A percentile compares a stretch with the other conserved stretches of the same genome.
Evolutionary conservation across 1,140 invertebrate genomes (phyloP).

Genomic region (Hyphantria cunea): DNA sequence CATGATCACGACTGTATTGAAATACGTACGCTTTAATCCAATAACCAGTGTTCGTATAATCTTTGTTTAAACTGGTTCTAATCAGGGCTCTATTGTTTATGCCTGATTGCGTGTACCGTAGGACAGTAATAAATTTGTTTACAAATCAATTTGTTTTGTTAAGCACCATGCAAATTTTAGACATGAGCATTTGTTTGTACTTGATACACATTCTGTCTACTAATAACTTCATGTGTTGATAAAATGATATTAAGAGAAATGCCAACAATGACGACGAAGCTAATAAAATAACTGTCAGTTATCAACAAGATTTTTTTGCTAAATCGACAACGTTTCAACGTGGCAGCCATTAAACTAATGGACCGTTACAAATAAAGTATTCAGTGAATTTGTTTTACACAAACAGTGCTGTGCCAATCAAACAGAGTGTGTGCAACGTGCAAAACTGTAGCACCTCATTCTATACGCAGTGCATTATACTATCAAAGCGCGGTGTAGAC

Average conservation of each 20-base stretch:
- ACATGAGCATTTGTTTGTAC: too few relatives aligned
- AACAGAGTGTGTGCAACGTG: conserved; percentile 32
- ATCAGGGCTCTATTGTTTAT: conserved; percentile 1
- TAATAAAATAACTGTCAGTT: too few relatives aligned
- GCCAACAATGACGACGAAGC: too few relatives aligned
- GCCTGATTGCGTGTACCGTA: not conserved
- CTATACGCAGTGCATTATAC: too few relatives aligned
- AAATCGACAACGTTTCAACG: not conserved
- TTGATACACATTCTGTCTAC: too few relatives aligned
- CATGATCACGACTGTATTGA: not conserved
- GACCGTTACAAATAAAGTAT: conserved; percentile 30
- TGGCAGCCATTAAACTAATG: conserved; percentile 21
- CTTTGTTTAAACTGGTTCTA: conserved; percentile 14
- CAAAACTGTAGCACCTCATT: not conserved
- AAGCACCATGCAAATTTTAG: too few relatives aligned
- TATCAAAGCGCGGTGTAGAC: too few relatives aligned
- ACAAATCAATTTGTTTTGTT: too few relatives aligned
- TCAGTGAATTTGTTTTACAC: conserved; percentile 31
- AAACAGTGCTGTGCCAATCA: conserved; percentile 37
- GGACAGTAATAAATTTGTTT: not conserved
- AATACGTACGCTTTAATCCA: conserved; percentile 7
- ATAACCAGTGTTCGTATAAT: not conserved
- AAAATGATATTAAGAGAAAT: too few relatives aligned
- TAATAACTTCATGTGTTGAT: too few relatives aligned
- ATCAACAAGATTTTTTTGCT: not conserved